Base-by-base conservation (phyloP, 2,113 vertebrate genomes). In the Pollimyrus isidori region DNA sequence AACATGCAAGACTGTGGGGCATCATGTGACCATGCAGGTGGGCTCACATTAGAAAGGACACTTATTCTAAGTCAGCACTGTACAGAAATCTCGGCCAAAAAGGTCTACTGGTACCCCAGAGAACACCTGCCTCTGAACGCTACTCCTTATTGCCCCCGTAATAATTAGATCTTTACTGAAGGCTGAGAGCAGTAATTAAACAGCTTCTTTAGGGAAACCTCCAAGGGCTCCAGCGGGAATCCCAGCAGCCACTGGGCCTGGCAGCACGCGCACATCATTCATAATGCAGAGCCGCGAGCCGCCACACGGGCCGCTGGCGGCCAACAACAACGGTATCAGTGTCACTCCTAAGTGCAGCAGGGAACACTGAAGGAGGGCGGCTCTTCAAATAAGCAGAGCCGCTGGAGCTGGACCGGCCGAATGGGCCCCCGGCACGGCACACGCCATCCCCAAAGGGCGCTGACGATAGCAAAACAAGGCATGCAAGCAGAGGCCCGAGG, bases 161-260 rank as follows among this genome's bases (percentile, higher is more conserved):
- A 48, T 84, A 84, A 84, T 48, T 84, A 84, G 82, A 48, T 84
- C 82, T 48, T 84, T 45, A 84, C 39, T 84, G 82, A 48, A 23
- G 21, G 39, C 45, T 84, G 42, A n/a, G 80, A 48, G 39, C 42
- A 84, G 82, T 84, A 84, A 84, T 84, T 84, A 84, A 84, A 84
- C 73, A 48, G 82, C 82, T 84, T 84, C 82, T 84, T 45, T 48
- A 46, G 17, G 39, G 42, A 84, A 84, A 23, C 42, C 82, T 84
- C 45, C 21, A 21, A 48, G 45, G 45, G 48, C 10, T 11, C 39
- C 82, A 84, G 82, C 1, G 9, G 45, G 42, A 84, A 26, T 23
- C 45, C 45, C 39, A 46, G 15, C 21, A 48, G 1, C 21, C 82
- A 23, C 82, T 23, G 42, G 7, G 21, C 21, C 19, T 48, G 82